These are phyloP conservation scores for Ammospiza maritima DNA, from an alignment of 2,797 vertebrate genomes.

Conservation along the genomic window DNA sequence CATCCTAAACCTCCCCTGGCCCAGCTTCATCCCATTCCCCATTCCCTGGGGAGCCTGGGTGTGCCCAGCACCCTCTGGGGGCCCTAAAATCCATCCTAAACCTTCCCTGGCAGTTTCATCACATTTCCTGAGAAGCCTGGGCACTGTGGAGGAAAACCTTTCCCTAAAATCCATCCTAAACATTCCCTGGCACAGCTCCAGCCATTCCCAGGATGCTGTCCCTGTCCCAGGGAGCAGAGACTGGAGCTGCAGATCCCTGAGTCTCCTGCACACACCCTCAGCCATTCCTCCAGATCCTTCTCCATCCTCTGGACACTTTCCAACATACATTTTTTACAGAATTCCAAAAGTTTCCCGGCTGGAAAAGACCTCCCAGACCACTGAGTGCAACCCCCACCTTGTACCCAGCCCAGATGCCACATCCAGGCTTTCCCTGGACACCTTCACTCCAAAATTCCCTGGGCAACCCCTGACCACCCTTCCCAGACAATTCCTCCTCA, in stretches of 20 bases:
- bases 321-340: background rate
- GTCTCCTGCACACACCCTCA: background rate
- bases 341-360: rapidly evolving
- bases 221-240: rapidly evolving
- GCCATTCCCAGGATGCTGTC: rapidly evolving
- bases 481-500: background rate
- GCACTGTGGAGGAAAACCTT: too few species aligned
- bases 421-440: too few species aligned
- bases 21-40: too few species aligned
- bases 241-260: background rate
- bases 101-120: too few species aligned
- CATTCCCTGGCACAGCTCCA: background rate
- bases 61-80: too few species aligned
- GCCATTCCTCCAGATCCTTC: background rate
- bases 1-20: too few species aligned
- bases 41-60: background rate
- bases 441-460: too few species aligned
- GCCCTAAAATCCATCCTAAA: background rate
- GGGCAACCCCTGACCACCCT: too few species aligned
- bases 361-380: background rate
- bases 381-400: rapidly evolving
- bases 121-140: too few species aligned
- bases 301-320: background rate
- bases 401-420: background rate
- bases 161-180: too few species aligned